A percentile compares a stretch with the other conserved stretches of the same genome.
phyloP scores from a whole-genome alignment of 2,888 invertebrate genomes.

The Drosophila ustulata region DNA sequence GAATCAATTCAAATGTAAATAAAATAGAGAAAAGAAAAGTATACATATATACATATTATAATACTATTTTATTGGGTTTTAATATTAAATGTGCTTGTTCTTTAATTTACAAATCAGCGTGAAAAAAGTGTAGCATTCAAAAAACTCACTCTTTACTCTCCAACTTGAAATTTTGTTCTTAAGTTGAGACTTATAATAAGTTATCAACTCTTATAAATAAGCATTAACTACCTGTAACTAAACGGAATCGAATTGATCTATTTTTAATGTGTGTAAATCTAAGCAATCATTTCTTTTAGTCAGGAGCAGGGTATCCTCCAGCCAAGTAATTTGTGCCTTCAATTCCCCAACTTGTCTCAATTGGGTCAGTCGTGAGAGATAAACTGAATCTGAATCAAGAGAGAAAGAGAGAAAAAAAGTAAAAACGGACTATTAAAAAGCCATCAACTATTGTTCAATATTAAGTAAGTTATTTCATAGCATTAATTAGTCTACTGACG shows the following conservation, averaged over 20 bases:
- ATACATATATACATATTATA: neutral
- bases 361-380: constrained; percentile 66
- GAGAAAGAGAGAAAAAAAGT: constrained; percentile 32
- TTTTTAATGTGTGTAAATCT: neutral
- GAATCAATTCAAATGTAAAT: too few species aligned
- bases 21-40: neutral
- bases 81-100: neutral
- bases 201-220: too few species aligned
- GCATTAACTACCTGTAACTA: too few species aligned
- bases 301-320: constrained; percentile 22
- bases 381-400: constrained; percentile 21
- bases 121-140: too few species aligned
- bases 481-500: constrained; percentile 62
- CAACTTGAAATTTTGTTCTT: too few species aligned
- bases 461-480: constrained; percentile 78
- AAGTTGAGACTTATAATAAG: too few species aligned
- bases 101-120: neutral
- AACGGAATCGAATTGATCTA: neutral
- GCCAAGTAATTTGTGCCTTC: neutral
- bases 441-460: constrained; percentile 77
- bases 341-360: constrained; percentile 39
- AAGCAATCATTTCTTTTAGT: neutral
- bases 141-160: too few species aligned
- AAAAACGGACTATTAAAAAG: constrained; percentile 68
- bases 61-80: neutral